phyloP scores from a whole-genome alignment of 1,140 invertebrate species.

The Himalopsyche phryganea region DNA sequence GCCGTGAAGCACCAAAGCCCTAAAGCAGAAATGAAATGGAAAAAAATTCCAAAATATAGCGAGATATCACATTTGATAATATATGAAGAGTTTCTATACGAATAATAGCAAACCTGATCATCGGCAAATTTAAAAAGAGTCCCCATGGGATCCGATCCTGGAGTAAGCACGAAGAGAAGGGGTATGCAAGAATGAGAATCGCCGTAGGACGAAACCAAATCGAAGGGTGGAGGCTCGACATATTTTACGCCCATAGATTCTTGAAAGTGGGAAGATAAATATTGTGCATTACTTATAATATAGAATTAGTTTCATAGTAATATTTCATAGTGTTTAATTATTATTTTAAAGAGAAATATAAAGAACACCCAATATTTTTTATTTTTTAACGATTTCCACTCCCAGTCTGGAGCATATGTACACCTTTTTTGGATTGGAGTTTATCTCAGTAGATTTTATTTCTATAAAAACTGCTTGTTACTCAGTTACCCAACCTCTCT shows the following conservation, averaged over 20 bases:
- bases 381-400: too few species aligned
- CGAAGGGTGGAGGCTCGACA: slow-evolving; percentile 85
- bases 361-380: too few species aligned
- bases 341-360: too few species aligned
- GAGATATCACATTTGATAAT: too few species aligned
- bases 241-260: slow-evolving; percentile 73
- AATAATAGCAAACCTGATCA: slow-evolving; percentile 58
- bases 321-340: too few species aligned
- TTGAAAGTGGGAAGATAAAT: slow-evolving; percentile 39
- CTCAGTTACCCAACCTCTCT: too few species aligned
- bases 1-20: slow-evolving; percentile 76
- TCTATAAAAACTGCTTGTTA: too few species aligned
- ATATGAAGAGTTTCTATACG: too few species aligned
- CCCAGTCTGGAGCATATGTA: too few species aligned
- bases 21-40: slow-evolving; percentile 25
- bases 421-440: too few species aligned
- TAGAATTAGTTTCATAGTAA: too few species aligned
- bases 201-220: slow-evolving; percentile 75
- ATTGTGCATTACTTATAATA: neutral
- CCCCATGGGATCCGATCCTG: slow-evolving; percentile 88
- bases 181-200: slow-evolving; percentile 85
- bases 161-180: slow-evolving; percentile 86
- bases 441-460: too few species aligned
- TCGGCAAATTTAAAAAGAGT: slow-evolving; percentile 84
- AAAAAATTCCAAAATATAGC: neutral